Base-by-base conservation (phyloP, 2,113 vertebrate species). In the cat (Felis catus) region DNA sequence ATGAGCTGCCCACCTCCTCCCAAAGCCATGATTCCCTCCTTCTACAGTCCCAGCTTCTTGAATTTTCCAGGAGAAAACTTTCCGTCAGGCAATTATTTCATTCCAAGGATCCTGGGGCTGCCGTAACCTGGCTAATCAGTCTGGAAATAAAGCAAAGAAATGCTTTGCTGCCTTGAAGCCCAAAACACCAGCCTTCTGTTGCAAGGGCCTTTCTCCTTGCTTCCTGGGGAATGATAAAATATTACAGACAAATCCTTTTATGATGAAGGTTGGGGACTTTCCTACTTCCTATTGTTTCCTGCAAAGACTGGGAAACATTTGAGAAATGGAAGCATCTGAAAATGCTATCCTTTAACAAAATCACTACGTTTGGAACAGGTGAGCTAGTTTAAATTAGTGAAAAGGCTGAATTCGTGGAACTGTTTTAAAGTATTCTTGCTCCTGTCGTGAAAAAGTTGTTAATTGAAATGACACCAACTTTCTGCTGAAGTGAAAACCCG, bases 231-330 rank as follows among this genome's bases (percentile, higher is more conserved):
- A 15, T 27, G 33, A 79, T 89, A 73, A 94, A 89, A 89, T 83
- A 74, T 94, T 94, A 94, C 86, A 74, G 48, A 45, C n/a, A 82
- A 83, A 89, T 58, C 51, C 21, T 88, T 80, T 66, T 82, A 71
- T 6, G 15, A 0, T 10, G 51, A 39, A 83, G 16, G 18, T 16
- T 53, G 41, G 61, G 68, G 18, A n/a, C 65, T 41, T 81, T 83
- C n/a, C 58, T 48, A 11, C 71, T 83, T 89, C 74, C 79, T n/a
- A 0, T 70, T 29, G 74, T 89, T 66, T 70, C 81, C 86, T 81
- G 0, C 21, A 48, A 27, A 36, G 18, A 48, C 36, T 41, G 31
- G 81, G 63, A 36, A 84, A 63, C 3, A 23, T 55, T 25, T 76
- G 82, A 51, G 73, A 65, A n/a, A 39, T 73, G 23, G 66, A 33